These are phyloP conservation scores for Hydrozoanthus tunicans DNA, from an alignment of 64 coral and sea anemone species.

Conservation along the genomic window DNA sequence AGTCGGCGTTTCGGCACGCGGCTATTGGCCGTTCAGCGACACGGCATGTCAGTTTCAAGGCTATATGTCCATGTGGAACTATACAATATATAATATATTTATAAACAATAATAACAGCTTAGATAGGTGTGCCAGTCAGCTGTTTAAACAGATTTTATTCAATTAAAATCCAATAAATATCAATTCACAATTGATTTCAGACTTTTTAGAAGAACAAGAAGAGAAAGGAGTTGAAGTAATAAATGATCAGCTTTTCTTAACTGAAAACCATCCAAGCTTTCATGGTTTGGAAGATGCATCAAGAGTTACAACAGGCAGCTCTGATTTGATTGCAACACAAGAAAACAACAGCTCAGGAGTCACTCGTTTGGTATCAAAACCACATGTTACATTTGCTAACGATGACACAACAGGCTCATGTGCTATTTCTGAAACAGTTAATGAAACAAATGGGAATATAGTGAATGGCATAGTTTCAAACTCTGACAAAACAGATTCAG, in stretches of 20 bases:
- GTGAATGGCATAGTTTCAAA: slow-evolving; percentile 7
- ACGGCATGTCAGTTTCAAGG: slow-evolving; percentile 19
- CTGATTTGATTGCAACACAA: not conserved
- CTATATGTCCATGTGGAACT: slow-evolving; percentile 21
- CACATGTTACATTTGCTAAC: not conserved
- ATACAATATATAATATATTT: no score
- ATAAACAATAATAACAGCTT: no score
- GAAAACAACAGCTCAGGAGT: no score
- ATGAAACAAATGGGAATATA: not conserved
- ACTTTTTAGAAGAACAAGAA: slow-evolving; percentile 39
- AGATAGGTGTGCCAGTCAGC: not conserved
- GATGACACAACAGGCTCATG: not conserved
- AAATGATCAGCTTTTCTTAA: not conserved
- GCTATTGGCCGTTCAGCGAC: slow-evolving; percentile 29
- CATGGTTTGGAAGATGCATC: not conserved
- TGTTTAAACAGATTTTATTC: not conserved
- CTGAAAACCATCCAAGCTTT: not conserved
- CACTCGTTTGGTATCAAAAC: not conserved
- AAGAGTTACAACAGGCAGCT: not conserved
- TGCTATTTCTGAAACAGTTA: not conserved
- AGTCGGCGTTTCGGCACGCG: slow-evolving; percentile 17
- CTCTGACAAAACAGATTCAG: not conserved
- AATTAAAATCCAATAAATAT: not conserved
- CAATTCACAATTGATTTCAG: slow-evolving; percentile 10
- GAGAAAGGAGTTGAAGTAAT: slow-evolving; percentile 18